phyloP scores from a whole-genome alignment of 2,888 invertebrate genomes.

The Dromius quadrimaculatus region DNA sequence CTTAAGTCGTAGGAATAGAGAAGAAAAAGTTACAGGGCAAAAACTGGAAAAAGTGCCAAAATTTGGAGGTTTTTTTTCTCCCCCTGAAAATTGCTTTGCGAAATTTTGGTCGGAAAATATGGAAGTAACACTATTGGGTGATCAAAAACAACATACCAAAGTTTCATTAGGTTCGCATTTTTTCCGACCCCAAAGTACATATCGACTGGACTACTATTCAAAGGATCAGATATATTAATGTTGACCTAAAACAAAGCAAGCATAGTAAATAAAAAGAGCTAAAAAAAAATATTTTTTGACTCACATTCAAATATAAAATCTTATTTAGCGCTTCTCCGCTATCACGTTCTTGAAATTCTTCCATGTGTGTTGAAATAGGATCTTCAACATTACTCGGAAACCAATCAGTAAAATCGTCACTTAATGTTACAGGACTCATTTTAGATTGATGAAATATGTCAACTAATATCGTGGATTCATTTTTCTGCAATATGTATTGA shows the following conservation, averaged over 20 bases:
- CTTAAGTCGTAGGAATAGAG: too few species aligned
- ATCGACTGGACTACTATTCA: too few species aligned
- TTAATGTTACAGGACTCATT: constrained; percentile 1
- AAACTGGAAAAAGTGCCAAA: too few species aligned
- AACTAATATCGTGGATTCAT: not conserved
- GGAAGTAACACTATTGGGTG: too few species aligned
- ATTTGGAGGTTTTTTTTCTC: too few species aligned
- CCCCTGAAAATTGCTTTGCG: too few species aligned
- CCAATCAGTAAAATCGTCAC: constrained; percentile 19
- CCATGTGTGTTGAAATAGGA: constrained; percentile 25
- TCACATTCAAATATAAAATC: constrained; percentile 18
- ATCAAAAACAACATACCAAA: too few species aligned
- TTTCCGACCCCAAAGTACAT: too few species aligned
- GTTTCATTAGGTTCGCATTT: too few species aligned
- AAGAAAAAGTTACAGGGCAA: too few species aligned
- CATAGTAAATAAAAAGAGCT: constrained; percentile 12
- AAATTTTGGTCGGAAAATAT: too few species aligned
- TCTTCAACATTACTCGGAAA: not conserved
- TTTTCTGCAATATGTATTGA: constrained; percentile 30
- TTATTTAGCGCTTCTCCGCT: constrained; percentile 10
- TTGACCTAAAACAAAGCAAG: constrained; percentile 23
- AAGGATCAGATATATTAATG: constrained; percentile 24
- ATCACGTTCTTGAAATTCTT: constrained; percentile 26
- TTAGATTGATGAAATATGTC: constrained; percentile 9
- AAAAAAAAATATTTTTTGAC: not conserved